phyloP scores from a whole-genome alignment of 2,113 vertebrate species.

The Halichoeres trimaculatus region DNA sequence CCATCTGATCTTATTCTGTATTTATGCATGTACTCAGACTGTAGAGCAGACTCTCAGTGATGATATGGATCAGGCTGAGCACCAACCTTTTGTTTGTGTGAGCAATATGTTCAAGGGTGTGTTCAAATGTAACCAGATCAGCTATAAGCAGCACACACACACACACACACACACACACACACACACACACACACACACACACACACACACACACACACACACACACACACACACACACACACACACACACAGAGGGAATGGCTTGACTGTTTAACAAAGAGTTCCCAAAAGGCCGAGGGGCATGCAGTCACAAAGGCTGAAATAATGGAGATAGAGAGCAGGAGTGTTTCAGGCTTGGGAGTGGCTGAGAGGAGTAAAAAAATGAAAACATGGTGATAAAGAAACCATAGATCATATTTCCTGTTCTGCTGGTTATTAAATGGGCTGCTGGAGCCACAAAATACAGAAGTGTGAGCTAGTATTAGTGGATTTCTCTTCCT shows the following conservation, averaged over 20 bases:
- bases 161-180: too few species aligned
- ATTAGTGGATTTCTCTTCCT: too few species aligned
- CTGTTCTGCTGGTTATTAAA: background rate
- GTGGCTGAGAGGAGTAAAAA: background rate
- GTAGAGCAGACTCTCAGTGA: constrained; percentile 17
- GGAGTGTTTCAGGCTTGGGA: background rate
- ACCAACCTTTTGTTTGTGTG: background rate
- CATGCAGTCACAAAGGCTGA: constrained; percentile 8
- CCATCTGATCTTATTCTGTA: background rate
- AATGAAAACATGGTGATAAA: background rate
- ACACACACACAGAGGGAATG: background rate
- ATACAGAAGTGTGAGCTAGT: too few species aligned
- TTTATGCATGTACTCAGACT: background rate
- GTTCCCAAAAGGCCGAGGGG: constrained; percentile 12
- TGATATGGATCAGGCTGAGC: background rate
- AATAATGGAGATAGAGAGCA: background rate
- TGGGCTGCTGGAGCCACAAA: too few species aligned
- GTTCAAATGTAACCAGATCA: constrained; percentile 1
- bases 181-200: too few species aligned
- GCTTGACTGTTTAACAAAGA: constrained; percentile 10
- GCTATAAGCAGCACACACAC: background rate
- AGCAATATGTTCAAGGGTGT: background rate
- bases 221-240: too few species aligned
- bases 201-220: too few species aligned
- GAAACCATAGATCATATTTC: background rate